These are phyloP conservation scores for Stenichneumon culpator DNA, from an alignment of 2,888 invertebrate species.

Conservation along the genomic window DNA sequence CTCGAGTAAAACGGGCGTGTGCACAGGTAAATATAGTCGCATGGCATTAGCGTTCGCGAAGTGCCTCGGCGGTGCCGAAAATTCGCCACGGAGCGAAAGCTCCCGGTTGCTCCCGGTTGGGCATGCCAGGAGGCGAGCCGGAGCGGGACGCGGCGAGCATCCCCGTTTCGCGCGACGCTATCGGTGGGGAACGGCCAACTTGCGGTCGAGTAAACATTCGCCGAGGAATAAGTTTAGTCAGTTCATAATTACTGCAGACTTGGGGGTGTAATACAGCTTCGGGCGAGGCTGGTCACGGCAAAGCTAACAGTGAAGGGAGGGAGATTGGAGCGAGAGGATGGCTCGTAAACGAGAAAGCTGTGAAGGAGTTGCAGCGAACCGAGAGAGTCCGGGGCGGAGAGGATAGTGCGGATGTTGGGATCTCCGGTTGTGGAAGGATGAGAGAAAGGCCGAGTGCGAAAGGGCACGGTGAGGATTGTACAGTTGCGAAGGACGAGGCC, in stretches of 20 bases:
- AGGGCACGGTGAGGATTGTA: slow-evolving; percentile 16
- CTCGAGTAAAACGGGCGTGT: slow-evolving; percentile 20
- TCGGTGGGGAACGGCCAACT: slow-evolving; percentile 52
- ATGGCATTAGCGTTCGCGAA: slow-evolving; percentile 25
- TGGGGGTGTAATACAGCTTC: slow-evolving; percentile 48
- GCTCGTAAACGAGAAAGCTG: slow-evolving; percentile 57
- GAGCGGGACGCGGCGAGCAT: not conserved
- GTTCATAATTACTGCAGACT: slow-evolving; percentile 63
- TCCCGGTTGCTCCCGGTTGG: not conserved
- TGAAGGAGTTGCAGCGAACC: slow-evolving; percentile 49
- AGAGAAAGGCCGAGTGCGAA: slow-evolving; percentile 35
- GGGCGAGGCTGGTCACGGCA: slow-evolving; percentile 15
- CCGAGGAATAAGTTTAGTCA: slow-evolving; percentile 64
- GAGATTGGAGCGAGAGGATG: not conserved
- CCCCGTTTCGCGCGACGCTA: slow-evolving; percentile 21
- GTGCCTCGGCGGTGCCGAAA: slow-evolving; percentile 21
- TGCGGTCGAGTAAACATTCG: slow-evolving; percentile 69
- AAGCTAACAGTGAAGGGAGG: slow-evolving; percentile 1
- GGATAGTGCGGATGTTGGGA: not conserved
- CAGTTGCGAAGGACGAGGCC: slow-evolving; percentile 5
- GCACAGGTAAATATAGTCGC: slow-evolving; percentile 16
- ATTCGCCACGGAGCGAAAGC: slow-evolving; percentile 27
- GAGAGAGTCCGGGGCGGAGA: slow-evolving; percentile 1
- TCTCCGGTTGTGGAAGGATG: slow-evolving; percentile 12
- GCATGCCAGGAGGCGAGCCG: not conserved